Conservation (phyloP, 2,113 vertebrate genomes). For the Oreotrochilus melanogaster region DNA sequence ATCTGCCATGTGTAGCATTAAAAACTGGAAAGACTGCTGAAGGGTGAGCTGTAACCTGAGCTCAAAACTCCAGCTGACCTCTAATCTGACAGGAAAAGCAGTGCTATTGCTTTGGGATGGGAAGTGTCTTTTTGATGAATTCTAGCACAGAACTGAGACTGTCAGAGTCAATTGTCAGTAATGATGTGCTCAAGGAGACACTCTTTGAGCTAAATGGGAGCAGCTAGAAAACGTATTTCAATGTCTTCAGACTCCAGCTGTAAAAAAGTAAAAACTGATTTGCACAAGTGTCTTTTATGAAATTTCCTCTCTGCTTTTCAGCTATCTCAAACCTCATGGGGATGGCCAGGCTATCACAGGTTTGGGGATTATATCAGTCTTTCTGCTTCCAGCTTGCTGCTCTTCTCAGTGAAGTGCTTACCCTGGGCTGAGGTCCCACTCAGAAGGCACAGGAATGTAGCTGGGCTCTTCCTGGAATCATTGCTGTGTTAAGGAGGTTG, state of each 20-base stretch:
- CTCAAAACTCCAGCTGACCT: not conserved
- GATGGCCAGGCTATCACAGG: not conserved
- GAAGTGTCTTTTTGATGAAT: not conserved
- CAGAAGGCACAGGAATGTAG: not conserved
- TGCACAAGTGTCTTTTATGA: not conserved
- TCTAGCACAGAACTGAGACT: not conserved
- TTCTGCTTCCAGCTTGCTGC: not conserved
- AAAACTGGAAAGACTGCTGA: not conserved
- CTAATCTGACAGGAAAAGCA: not conserved
- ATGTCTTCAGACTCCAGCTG: not conserved
- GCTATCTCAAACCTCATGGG: not conserved
- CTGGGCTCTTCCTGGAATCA: not conserved
- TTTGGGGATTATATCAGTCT: not conserved
- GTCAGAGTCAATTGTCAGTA: not conserved
- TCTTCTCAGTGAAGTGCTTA: not conserved
- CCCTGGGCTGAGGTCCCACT: not conserved
- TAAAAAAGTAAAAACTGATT: not conserved
- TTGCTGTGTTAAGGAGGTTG: not conserved
- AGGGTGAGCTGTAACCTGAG: not conserved
- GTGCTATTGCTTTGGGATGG: not conserved
- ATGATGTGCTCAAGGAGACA: not conserved
- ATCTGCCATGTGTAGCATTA: not conserved
- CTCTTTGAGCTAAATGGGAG: not conserved
- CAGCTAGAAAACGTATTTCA: not conserved
- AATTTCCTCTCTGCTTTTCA: not conserved